Evolutionary conservation across 2,888 invertebrate species (phyloP).

Genomic region (Mystacides longicornis): DNA sequence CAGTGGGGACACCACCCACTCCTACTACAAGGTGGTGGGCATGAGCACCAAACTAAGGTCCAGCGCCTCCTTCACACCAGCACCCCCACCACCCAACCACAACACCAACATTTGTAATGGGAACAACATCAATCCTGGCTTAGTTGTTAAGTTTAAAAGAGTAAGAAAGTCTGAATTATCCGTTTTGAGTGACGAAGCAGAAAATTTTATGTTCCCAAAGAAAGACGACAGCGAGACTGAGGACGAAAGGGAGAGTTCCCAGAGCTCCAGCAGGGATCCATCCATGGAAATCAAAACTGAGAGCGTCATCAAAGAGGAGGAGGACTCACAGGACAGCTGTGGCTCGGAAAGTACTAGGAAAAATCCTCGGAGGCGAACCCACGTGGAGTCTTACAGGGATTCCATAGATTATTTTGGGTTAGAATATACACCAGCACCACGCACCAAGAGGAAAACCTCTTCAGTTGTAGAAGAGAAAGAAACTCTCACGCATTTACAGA

Average conservation of each 20-base stretch:
- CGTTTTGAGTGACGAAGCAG: conserved; percentile 75
- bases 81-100: conserved; percentile 29
- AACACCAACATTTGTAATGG: conserved; percentile 50
- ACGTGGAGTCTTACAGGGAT: conserved; percentile 9
- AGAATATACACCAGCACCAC: not conserved
- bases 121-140: conserved; percentile 34
- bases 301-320: conserved; percentile 36
- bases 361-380: conserved; percentile 29
- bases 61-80: conserved; percentile 42
- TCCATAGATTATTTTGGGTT: conserved; percentile 1
- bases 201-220: conserved; percentile 78
- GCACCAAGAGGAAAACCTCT: not conserved
- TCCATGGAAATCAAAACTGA: not conserved
- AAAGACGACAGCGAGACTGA: conserved; percentile 52
- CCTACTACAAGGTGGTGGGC: conserved; percentile 67
- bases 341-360: conserved; percentile 19
- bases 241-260: conserved; percentile 44
- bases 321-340: conserved; percentile 31
- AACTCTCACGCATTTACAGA: conserved; percentile 7
- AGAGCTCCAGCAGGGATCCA: conserved; percentile 31
- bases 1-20: conserved; percentile 38
- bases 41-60: conserved; percentile 61
- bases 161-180: conserved; percentile 67
- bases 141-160: conserved; percentile 69
- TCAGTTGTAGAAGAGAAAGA: not conserved